Evolutionary conservation across 1,140 invertebrate genomes (phyloP).

Genomic region (Matsumurasca onukii): DNA sequence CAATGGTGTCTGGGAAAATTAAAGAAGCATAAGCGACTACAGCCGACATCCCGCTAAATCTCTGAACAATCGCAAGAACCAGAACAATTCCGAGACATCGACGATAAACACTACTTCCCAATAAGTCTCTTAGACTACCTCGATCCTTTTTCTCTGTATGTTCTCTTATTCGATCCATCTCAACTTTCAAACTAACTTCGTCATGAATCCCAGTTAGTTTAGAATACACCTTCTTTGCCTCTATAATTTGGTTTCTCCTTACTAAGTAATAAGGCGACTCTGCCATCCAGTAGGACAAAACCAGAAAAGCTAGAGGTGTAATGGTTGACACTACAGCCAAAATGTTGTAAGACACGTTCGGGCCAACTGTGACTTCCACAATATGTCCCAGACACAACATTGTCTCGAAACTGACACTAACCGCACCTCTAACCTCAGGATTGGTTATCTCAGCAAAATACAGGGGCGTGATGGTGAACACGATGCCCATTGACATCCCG

Average conservation of each 20-base stretch:
- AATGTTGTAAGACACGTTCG: constrained; percentile 64
- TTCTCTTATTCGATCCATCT: constrained; percentile 39
- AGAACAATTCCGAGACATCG: constrained; percentile 52
- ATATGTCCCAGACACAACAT: constrained; percentile 77
- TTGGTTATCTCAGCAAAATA: constrained; percentile 78
- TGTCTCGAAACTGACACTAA: constrained; percentile 76
- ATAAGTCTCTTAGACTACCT: constrained; percentile 49
- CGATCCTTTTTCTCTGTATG: constrained; percentile 46
- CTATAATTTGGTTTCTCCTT: constrained; percentile 55
- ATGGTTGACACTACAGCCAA: constrained; percentile 63
- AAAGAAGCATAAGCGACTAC: constrained; percentile 39
- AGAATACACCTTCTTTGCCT: constrained; percentile 62
- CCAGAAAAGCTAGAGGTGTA: constrained; percentile 60
- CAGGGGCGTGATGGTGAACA: constrained; percentile 75
- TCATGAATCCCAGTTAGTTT: constrained; percentile 57
- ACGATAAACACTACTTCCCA: constrained; percentile 49
- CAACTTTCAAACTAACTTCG: constrained; percentile 32
- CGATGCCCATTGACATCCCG: constrained; percentile 70
- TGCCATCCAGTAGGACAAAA: constrained; percentile 72
- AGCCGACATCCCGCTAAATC: constrained; percentile 38
- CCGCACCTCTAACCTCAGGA: constrained; percentile 37
- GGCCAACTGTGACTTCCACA: constrained; percentile 71
- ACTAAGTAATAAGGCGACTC: constrained; percentile 77
- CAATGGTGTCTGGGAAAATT: constrained; percentile 43
- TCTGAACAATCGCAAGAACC: constrained; percentile 42